phyloP scores from a whole-genome alignment of 2,888 invertebrate genomes.

The Lumbricus terrestris region DNA sequence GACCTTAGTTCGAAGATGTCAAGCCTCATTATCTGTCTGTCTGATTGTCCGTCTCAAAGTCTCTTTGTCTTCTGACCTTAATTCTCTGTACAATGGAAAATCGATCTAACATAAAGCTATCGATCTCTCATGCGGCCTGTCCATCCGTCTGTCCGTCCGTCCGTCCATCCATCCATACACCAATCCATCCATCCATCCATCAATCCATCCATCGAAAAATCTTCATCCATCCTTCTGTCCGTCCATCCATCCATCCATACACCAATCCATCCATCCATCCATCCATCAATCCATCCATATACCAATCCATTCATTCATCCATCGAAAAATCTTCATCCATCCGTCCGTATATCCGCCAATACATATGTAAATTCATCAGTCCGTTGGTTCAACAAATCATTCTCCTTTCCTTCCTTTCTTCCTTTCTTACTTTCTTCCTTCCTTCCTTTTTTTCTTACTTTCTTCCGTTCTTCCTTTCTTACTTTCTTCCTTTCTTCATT shows the following conservation, averaged over 20 bases:
- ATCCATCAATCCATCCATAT: too few species aligned
- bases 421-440: too few species aligned
- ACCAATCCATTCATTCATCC: too few species aligned
- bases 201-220: neutral
- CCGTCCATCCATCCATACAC: neutral
- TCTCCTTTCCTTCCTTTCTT: too few species aligned
- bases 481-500: too few species aligned
- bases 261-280: too few species aligned
- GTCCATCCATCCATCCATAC: too few species aligned
- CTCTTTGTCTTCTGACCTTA: neutral
- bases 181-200: neutral
- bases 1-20: neutral
- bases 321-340: neutral
- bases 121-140: neutral
- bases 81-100: neutral
- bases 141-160: neutral
- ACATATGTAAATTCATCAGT: too few species aligned
- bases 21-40: neutral
- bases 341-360: too few species aligned
- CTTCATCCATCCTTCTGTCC: neutral
- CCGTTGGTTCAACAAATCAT: too few species aligned
- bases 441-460: too few species aligned
- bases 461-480: too few species aligned
- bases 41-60: neutral
- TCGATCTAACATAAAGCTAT: neutral